phyloP scores from a whole-genome alignment of 1,140 invertebrate species.

The Paraescarpia echinospica region DNA sequence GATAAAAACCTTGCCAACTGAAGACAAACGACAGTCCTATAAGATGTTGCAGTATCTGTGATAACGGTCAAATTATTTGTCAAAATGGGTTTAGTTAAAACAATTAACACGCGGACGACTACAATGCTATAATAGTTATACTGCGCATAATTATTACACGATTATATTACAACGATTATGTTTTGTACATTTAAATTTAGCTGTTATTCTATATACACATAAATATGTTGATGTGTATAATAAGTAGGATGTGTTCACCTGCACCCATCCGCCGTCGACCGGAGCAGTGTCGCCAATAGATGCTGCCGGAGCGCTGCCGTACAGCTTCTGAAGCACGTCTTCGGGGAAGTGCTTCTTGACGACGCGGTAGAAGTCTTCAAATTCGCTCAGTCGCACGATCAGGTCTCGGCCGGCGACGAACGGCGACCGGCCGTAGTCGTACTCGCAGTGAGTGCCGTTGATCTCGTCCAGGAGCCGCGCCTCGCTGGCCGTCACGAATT shows the following conservation, averaged over 20 bases:
- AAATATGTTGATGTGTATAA: neutral
- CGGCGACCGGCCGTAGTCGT: constrained; percentile 82
- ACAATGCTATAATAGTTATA: too few relatives aligned
- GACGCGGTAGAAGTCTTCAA: constrained; percentile 81
- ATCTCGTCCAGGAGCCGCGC: constrained; percentile 89
- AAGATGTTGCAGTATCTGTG: too few relatives aligned
- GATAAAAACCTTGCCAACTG: too few relatives aligned
- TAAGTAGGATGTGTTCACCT: constrained; percentile 4
- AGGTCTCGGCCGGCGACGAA: constrained; percentile 83
- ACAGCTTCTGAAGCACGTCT: constrained; percentile 65
- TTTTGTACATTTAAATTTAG: too few relatives aligned
- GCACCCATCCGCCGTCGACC: constrained; percentile 5
- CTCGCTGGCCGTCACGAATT: constrained; percentile 89
- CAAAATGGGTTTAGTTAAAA: too few relatives aligned
- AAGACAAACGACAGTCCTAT: too few relatives aligned
- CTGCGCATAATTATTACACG: too few relatives aligned
- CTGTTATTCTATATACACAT: too few relatives aligned
- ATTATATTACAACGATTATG: too few relatives aligned
- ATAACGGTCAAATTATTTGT: too few relatives aligned
- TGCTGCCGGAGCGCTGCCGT: constrained; percentile 68
- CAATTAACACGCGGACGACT: too few relatives aligned
- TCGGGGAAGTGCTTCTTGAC: constrained; percentile 69
- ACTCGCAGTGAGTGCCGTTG: constrained; percentile 88
- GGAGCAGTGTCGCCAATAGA: constrained; percentile 59
- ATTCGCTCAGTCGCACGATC: constrained; percentile 82